phyloP scores from a whole-genome alignment of 1,140 invertebrate genomes.

The Drosophila pectinifera region DNA sequence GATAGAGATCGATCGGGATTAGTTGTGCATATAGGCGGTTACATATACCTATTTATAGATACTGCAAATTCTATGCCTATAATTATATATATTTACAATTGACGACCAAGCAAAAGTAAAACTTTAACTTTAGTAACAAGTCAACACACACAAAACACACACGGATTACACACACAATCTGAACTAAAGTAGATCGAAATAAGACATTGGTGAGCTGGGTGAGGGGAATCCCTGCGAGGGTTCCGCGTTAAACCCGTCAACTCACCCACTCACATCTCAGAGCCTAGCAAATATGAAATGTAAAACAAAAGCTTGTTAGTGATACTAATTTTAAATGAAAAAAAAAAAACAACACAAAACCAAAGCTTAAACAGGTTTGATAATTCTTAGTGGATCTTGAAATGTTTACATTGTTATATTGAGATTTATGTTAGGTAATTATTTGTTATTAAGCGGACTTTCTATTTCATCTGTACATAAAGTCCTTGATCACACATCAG shows the following conservation, averaged over 20 bases:
- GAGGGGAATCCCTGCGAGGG: slow-evolving; percentile 2
- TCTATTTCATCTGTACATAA: slow-evolving; percentile 48
- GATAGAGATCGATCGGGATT: slow-evolving; percentile 40
- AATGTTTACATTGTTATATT: slow-evolving; percentile 58
- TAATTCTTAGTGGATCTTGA: slow-evolving; percentile 35
- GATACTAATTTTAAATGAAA: slow-evolving; percentile 77
- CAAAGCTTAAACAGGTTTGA: slow-evolving; percentile 38
- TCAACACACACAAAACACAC: slow-evolving; percentile 43
- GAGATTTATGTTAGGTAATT: slow-evolving; percentile 27
- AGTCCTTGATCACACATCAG: slow-evolving; percentile 21
- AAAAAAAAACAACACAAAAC: slow-evolving; percentile 14
- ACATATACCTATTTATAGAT: slow-evolving; percentile 33
- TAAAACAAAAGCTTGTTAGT: slow-evolving; percentile 72
- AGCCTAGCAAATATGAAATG: slow-evolving; percentile 29
- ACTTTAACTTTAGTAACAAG: slow-evolving; percentile 70
- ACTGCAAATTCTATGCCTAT: slow-evolving; percentile 62
- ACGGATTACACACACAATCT: slow-evolving; percentile 24
- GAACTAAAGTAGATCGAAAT: slow-evolving; percentile 39
- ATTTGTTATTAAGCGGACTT: slow-evolving; percentile 28
- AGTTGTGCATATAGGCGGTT: slow-evolving; percentile 45
- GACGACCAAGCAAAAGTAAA: slow-evolving; percentile 80
- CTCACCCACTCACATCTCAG: slow-evolving; percentile 26
- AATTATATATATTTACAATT: slow-evolving; percentile 65
- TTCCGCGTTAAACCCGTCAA: slow-evolving; percentile 1
- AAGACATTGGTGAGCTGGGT: slow-evolving; percentile 26